phyloP scores from a whole-genome alignment of 2,113 vertebrate species.

The Aptenodytes patagonicus region DNA sequence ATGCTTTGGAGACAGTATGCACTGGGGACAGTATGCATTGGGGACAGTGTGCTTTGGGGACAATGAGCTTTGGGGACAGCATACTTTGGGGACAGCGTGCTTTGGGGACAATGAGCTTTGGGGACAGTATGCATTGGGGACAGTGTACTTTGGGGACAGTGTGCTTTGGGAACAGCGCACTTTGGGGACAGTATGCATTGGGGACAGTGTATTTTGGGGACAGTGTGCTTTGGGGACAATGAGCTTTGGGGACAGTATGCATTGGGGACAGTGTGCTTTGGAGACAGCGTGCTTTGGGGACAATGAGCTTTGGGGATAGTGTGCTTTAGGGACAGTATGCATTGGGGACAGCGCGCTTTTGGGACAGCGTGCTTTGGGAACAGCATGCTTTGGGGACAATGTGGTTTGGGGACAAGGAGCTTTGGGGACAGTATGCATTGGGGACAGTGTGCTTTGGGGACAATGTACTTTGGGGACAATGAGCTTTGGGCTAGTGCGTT shows the following conservation, averaged over 20 bases:
- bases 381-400: neutral
- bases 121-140: too few relatives aligned
- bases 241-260: too few relatives aligned
- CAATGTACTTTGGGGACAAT: neutral
- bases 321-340: rapidly evolving
- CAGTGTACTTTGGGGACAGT: neutral
- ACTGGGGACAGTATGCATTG: too few relatives aligned
- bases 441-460: neutral
- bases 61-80: neutral
- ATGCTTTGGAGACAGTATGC: neutral
- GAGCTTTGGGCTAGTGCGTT: neutral
- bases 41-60: too few relatives aligned
- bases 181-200: neutral
- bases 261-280: neutral
- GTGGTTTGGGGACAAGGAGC: neutral
- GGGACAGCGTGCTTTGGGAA: neutral
- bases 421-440: neutral
- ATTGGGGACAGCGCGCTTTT: neutral
- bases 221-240: too few relatives aligned
- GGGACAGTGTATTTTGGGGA: neutral
- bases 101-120: neutral
- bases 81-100: too few relatives aligned
- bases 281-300: neutral
- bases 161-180: neutral
- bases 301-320: neutral